Evolutionary conservation across 1,140 invertebrate species (phyloP).

Genomic region (Carcinoscorpius rotundicauda): DNA sequence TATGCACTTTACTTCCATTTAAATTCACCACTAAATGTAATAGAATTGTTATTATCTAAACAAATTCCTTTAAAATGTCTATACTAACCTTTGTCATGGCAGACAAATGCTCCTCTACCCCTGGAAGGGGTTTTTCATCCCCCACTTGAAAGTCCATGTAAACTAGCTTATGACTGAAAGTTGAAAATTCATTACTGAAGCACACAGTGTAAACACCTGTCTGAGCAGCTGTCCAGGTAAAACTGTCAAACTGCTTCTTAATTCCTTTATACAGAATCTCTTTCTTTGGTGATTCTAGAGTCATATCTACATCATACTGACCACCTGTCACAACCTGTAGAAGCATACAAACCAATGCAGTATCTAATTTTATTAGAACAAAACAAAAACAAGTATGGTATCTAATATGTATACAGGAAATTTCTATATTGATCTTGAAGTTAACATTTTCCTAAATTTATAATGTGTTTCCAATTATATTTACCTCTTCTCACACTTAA

Average conservation of each 20-base stretch:
- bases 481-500: too few species aligned
- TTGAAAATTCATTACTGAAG: constrained; percentile 98
- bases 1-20: too few species aligned
- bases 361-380: too few species aligned
- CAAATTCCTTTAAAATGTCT: not conserved
- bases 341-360: too few species aligned
- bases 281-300: constrained; percentile 36
- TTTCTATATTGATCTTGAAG: too few species aligned
- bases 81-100: constrained; percentile 60
- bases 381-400: too few species aligned
- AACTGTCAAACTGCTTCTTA: constrained; percentile 37
- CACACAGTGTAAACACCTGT: constrained; percentile 47
- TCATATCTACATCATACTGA: constrained; percentile 51
- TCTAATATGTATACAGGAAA: too few species aligned
- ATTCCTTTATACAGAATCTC: constrained; percentile 41
- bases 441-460: too few species aligned
- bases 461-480: too few species aligned
- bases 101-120: constrained; percentile 73
- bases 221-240: constrained; percentile 11
- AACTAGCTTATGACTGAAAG: constrained; percentile 94
- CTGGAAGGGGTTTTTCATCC: constrained; percentile 68
- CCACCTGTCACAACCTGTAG: constrained; percentile 93
- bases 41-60: too few species aligned
- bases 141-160: constrained; percentile 96
- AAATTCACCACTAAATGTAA: too few species aligned